Percentiles rank a stretch among this genome's conserved stretches.
Conservation (phyloP, 2,797 vertebrate genomes). For the Acipenser oxyrinchus region DNA sequence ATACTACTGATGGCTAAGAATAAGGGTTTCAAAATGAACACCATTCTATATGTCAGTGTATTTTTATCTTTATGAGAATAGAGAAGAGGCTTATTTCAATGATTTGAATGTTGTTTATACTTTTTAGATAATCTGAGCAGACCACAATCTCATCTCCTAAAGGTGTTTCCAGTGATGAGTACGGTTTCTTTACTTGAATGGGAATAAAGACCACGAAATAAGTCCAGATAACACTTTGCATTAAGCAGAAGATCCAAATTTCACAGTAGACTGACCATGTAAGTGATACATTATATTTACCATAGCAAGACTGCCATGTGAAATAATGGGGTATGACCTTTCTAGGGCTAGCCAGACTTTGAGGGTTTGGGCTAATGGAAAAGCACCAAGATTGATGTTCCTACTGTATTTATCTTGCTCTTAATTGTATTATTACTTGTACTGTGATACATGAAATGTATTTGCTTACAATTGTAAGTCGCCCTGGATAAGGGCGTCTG, state of each 20-base stretch:
- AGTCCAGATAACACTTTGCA: slow-evolving; percentile 25
- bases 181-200: slow-evolving; percentile 36
- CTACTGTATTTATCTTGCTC: too few relatives aligned
- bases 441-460: too few relatives aligned
- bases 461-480: too few relatives aligned
- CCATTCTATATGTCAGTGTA: too few relatives aligned
- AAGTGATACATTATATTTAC: slow-evolving; percentile 22
- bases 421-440: too few relatives aligned
- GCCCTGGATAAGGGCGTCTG: too few relatives aligned
- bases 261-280: slow-evolving; percentile 27
- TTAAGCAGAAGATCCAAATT: slow-evolving; percentile 29
- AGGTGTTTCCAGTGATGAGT: slow-evolving; percentile 22
- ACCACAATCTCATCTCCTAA: slow-evolving; percentile 33
- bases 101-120: too few relatives aligned
- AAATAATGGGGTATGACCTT: slow-evolving; percentile 20
- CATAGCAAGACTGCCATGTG: slow-evolving; percentile 10
- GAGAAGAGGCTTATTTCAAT: too few relatives aligned
- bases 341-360: slow-evolving; percentile 11
- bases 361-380: slow-evolving; percentile 22
- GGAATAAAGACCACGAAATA: slow-evolving; percentile 24
- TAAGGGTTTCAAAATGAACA: too few relatives aligned
- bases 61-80: too few relatives aligned
- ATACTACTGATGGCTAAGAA: neutral
- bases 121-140: slow-evolving; percentile 26
- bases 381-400: slow-evolving; percentile 20